Conservation (phyloP, 2,113 vertebrate species). For the Vulpes vulpes region DNA sequence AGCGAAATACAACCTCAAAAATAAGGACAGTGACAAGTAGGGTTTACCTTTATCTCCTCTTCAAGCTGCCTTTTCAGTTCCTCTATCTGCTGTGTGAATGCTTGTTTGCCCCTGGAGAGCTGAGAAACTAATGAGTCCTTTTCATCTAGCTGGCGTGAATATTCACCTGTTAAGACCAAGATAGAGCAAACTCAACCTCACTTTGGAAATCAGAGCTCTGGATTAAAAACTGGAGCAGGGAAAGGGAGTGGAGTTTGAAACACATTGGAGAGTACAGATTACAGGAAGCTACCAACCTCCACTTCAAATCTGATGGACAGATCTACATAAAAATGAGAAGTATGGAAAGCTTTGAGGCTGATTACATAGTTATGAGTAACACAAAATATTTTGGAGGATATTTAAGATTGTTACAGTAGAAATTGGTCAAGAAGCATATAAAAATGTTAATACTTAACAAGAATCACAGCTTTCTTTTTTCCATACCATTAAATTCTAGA, state of each 20-base stretch:
- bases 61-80: slow-evolving; percentile 91
- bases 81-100: slow-evolving; percentile 91
- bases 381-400: background rate
- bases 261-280: background rate
- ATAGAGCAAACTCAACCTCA: background rate
- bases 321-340: background rate
- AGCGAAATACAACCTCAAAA: background rate
- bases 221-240: background rate
- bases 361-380: background rate
- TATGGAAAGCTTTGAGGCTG: background rate
- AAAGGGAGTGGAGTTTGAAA: background rate
- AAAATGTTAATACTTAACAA: background rate
- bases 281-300: background rate
- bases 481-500: background rate
- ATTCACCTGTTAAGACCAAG: slow-evolving; percentile 88
- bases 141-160: slow-evolving; percentile 89
- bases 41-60: slow-evolving; percentile 90
- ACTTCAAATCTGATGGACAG: background rate
- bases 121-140: slow-evolving; percentile 91
- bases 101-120: slow-evolving; percentile 90
- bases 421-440: background rate
- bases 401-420: background rate
- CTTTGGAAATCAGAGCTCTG: slow-evolving; percentile 44
- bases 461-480: background rate
- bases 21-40: background rate